Base-by-base conservation (phyloP, 1,140 invertebrate genomes). In the Calycopis cecrops region DNA sequence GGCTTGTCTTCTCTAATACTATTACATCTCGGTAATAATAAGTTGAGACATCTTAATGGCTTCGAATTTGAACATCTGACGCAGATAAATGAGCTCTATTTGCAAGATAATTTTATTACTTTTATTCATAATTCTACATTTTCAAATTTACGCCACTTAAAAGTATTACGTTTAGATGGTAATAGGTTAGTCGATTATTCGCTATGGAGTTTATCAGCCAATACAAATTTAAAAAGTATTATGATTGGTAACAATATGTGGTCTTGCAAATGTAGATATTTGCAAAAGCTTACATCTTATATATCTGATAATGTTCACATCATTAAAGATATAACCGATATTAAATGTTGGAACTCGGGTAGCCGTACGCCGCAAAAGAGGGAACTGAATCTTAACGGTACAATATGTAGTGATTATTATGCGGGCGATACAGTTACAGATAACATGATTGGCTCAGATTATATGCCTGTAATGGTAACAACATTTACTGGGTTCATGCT, bases 201-300 rank as follows among this genome's bases (percentile, higher is more conserved):
- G 18, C 91, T 97, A 11, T 97, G 95, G 96, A 94, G 94, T 70
- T 89, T 97, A 35, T 81, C 71, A 40, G 74, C 91, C 9, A 95
- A 96, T 79, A 88, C 89, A 40, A 89, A 92, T 42, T 79, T 98
- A 49, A 89, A 90, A 6, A 91, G 93, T 58, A 73, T 97, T 9
- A 90, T 91, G 0, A 79, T 98, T 14, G 92, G 92, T 0, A 91
- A 92, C 56, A 98, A 98, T 76, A 92, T 91, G 11, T 97, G 96
- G 96, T 94, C 93, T 7, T 98, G 96, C 75, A 93, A 95, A 40
- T 98, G 96, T 85, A 93, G 94, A 79, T 97, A 96, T 79, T 89
- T 97, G 42, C 94, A 96, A 76, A 93, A 93, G 55, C 90, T 97
- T 57, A 94, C 95, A 9, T 88, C 92, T 12, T 98, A 94, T 91